phyloP scores from a whole-genome alignment of 2,888 invertebrate species.

The Rhagonycha lutea region DNA sequence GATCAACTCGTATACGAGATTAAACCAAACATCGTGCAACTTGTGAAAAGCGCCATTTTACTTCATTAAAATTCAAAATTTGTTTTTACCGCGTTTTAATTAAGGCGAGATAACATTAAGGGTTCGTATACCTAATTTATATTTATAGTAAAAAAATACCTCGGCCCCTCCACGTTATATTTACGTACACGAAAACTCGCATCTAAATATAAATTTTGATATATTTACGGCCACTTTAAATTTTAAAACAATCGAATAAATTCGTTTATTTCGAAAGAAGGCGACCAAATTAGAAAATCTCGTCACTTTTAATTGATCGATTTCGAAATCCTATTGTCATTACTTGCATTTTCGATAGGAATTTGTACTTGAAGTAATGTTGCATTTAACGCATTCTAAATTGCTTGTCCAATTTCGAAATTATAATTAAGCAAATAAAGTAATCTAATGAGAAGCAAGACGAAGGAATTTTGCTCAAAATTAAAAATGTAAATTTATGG shows the following conservation, averaged over 20 bases:
- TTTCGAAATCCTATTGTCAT: background rate
- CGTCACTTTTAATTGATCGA: background rate
- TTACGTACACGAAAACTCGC: background rate
- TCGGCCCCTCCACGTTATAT: background rate
- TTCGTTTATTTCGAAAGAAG: background rate
- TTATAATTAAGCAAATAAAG: background rate
- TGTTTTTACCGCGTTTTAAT: background rate
- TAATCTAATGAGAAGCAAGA: background rate
- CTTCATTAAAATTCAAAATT: background rate
- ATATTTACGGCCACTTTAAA: background rate
- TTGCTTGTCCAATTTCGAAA: background rate
- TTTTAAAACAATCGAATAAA: background rate
- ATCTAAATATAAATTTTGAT: background rate
- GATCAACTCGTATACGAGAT: conserved; percentile 4
- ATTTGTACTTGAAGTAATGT: background rate
- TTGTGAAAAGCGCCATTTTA: background rate
- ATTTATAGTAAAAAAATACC: background rate
- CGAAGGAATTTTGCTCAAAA: background rate
- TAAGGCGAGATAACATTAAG: background rate
- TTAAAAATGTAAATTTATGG: background rate
- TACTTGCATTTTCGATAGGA: background rate
- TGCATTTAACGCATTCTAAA: background rate
- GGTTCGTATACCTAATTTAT: background rate
- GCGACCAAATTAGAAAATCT: background rate
- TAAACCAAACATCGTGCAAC: background rate